Conservation (phyloP, 2,113 vertebrate species). For the Phrynocephalus versicolor region DNA sequence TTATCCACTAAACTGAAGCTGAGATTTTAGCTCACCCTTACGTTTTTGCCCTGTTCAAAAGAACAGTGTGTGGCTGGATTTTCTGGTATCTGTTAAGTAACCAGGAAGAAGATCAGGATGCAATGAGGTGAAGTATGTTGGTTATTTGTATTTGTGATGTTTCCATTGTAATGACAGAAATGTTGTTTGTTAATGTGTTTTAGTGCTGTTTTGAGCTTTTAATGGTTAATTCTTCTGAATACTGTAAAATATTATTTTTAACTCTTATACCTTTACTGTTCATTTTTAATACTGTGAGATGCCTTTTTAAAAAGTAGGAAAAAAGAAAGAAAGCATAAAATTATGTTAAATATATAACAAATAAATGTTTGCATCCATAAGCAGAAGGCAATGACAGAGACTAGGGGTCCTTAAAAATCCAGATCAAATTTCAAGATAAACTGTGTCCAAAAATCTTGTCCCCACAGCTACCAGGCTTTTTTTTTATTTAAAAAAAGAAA, state of each 20-base stretch:
- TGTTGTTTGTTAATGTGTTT: too few relatives aligned
- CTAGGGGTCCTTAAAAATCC: too few relatives aligned
- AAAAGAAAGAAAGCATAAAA: neutral
- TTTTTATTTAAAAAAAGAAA: too few relatives aligned
- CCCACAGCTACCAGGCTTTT: too few relatives aligned
- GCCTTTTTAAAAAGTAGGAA: too few relatives aligned
- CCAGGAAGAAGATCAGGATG: neutral
- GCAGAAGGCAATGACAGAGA: neutral
- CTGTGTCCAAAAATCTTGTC: too few relatives aligned
- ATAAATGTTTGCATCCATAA: neutral
- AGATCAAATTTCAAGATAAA: too few relatives aligned
- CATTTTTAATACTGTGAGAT: too few relatives aligned
- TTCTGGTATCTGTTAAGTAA: neutral
- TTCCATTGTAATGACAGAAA: neutral
- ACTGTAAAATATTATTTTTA: neutral
- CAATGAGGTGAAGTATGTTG: neutral
- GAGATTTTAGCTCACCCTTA: neutral
- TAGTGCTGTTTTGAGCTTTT: too few relatives aligned
- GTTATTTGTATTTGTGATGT: neutral
- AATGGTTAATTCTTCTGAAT: neutral
- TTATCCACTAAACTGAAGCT: neutral
- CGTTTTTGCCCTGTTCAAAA: neutral
- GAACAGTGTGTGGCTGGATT: neutral
- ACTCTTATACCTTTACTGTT: neutral
- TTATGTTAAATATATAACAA: neutral